phyloP scores from a whole-genome alignment of 2,888 invertebrate genomes.

The Matsumyia berberina region DNA sequence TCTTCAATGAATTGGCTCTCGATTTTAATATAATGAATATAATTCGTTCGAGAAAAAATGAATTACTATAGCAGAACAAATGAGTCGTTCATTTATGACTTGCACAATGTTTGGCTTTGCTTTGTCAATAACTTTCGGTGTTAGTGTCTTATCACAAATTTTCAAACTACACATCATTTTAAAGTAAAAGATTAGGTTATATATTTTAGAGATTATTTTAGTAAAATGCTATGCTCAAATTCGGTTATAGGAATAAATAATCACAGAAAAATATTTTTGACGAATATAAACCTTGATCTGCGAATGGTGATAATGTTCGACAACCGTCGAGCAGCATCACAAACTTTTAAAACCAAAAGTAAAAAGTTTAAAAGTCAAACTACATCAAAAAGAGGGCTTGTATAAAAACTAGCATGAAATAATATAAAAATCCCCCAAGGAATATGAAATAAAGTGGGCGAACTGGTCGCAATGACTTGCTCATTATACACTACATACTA shows the following conservation, averaged over 20 bases:
- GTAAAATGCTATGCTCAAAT: too few species aligned
- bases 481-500: too few species aligned
- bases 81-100: slow-evolving; percentile 7
- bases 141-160: slow-evolving; percentile 3
- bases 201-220: too few species aligned
- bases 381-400: not conserved
- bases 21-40: not conserved
- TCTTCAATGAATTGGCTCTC: too few species aligned
- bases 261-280: not conserved
- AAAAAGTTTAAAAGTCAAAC: not conserved
- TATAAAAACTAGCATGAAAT: not conserved
- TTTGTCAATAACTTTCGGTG: slow-evolving; percentile 2
- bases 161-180: not conserved
- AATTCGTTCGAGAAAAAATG: not conserved
- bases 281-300: slow-evolving; percentile 16
- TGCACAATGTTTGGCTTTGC: not conserved
- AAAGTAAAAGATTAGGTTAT: not conserved
- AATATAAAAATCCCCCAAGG: slow-evolving; percentile 15
- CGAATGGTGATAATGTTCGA: slow-evolving; percentile 8
- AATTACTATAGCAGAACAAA: too few species aligned
- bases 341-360: slow-evolving; percentile 16
- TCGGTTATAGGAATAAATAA: not conserved
- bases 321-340: slow-evolving; percentile 22
- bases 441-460: not conserved
- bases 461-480: too few species aligned